Percentiles rank a stretch among this genome's conserved stretches.
These are phyloP conservation scores for Penaeus vannamei DNA, from an alignment of 1,140 invertebrate species.

Conservation along the genomic window DNA sequence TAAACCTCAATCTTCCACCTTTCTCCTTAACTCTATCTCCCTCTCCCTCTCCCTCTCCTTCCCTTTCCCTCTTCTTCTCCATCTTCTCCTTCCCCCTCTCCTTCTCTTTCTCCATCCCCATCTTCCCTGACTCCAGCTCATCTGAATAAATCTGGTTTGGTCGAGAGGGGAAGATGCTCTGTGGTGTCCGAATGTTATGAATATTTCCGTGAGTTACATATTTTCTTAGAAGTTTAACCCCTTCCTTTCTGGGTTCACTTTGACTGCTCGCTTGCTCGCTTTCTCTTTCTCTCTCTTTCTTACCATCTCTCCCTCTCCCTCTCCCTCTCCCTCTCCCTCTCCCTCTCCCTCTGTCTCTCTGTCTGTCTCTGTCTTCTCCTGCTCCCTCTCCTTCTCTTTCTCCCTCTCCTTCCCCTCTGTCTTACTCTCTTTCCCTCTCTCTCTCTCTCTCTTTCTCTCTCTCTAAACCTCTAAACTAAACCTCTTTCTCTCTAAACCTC, in stretches of 20 bases:
- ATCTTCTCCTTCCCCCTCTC: not conserved
- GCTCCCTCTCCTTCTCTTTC: not conserved
- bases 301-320: not conserved
- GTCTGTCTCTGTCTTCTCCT: not conserved
- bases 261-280: not conserved
- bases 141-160: too few species aligned
- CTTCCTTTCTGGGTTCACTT: not conserved
- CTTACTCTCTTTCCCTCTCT: too few species aligned
- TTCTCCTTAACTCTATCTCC: slow-evolving; percentile 1
- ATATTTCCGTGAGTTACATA: too few species aligned
- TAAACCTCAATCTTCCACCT: not conserved
- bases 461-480: not conserved
- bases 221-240: too few species aligned
- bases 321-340: not conserved
- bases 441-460: not conserved
- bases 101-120: not conserved
- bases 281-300: not conserved
- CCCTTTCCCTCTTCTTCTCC: not conserved
- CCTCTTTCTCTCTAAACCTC: not conserved
- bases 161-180: too few species aligned
- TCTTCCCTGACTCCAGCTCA: too few species aligned
- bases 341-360: not conserved
- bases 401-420: too few species aligned
- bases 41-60: not conserved
- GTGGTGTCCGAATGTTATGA: too few species aligned